phyloP scores from a whole-genome alignment of 2,888 invertebrate species.

The Zygogramma bicolorata region DNA sequence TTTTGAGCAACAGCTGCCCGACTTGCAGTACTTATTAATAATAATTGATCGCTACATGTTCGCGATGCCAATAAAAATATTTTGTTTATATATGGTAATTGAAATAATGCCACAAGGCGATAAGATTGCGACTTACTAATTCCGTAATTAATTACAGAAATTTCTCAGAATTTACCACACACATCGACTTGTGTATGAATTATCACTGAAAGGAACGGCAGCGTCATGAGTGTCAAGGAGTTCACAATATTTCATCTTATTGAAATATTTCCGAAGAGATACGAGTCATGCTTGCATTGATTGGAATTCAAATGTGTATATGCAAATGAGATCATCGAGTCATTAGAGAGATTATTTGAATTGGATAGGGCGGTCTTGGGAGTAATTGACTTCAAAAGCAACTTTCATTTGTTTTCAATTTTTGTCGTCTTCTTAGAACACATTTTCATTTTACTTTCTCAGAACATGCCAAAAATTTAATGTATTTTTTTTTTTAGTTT shows the following conservation, averaged over 20 bases:
- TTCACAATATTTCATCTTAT: not conserved
- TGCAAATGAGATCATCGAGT: too few relatives aligned
- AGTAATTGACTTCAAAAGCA: too few relatives aligned
- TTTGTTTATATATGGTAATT: slow-evolving; percentile 45
- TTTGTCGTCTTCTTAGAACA: too few relatives aligned
- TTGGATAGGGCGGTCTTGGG: too few relatives aligned
- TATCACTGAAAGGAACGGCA: slow-evolving; percentile 26
- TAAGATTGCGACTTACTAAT: slow-evolving; percentile 53
- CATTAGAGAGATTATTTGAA: too few relatives aligned
- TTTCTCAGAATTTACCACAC: slow-evolving; percentile 55
- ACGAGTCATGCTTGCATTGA: too few relatives aligned
- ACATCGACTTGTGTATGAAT: slow-evolving; percentile 40
- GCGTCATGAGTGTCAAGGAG: slow-evolving; percentile 13
- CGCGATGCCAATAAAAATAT: slow-evolving; percentile 35
- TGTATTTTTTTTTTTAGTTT: too few relatives aligned
- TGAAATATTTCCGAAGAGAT: not conserved
- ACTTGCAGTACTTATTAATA: slow-evolving; percentile 27
- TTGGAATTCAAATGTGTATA: too few relatives aligned
- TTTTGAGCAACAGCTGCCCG: slow-evolving; percentile 12
- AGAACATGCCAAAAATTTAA: too few relatives aligned
- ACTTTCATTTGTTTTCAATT: too few relatives aligned
- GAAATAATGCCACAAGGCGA: slow-evolving; percentile 43
- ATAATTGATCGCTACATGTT: slow-evolving; percentile 34
- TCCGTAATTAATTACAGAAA: slow-evolving; percentile 53
- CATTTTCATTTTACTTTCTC: too few relatives aligned